Evolutionary conservation across 2,797 vertebrate species (phyloP), one percentile per base, ranked within the genome.

Genomic region (Mustela erminea): DNA sequence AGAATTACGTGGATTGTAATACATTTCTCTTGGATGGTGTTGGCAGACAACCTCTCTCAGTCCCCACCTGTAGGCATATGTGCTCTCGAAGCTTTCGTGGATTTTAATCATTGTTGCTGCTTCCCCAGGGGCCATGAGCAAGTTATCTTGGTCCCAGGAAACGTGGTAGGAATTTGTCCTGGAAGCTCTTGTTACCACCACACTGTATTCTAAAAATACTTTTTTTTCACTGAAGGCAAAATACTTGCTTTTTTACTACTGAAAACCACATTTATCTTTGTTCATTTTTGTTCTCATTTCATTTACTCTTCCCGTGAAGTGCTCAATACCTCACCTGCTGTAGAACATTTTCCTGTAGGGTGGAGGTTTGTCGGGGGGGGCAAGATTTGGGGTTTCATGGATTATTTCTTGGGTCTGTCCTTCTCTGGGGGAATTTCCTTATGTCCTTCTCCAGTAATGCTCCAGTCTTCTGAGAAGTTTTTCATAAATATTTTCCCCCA

Each of bases 391-490:
- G 15, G 1, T n/a, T 72, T 54, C 6, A 7, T 12, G 43, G 72
- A 6, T 43, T 62, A 35, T 80, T 96, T 70, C 86, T 97, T 85
- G 41, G 29, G 41, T 13, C 72, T 46, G 25, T 43, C 14, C 27
- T 95, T 77, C 86, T 97, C 72, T 23, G 4, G n/a, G 23, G 46
- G 77, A 17, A 18, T 95, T 96, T 98, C 88, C 38, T 88, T 92
- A 74, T 87, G 29, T 52, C 7, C 32, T 95, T 97, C 94, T 43
- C 52, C 38, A 10, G 8, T 96, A 46, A 84, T 49, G 43, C 41
- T 46, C 18, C 17, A 93, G 21, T 66, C 85, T 35, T 72, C 70
- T 25, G 84, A 29, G 0, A 93, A 68, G 18, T 5, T 32, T 77
- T 11, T 3, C 83, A 1, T 52, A 86, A 64, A 60, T 70, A 58